Percentiles rank a stretch among this genome's conserved stretches.
Evolutionary conservation across 2,888 invertebrate species (phyloP).

Genomic region (Ischnura elegans): DNA sequence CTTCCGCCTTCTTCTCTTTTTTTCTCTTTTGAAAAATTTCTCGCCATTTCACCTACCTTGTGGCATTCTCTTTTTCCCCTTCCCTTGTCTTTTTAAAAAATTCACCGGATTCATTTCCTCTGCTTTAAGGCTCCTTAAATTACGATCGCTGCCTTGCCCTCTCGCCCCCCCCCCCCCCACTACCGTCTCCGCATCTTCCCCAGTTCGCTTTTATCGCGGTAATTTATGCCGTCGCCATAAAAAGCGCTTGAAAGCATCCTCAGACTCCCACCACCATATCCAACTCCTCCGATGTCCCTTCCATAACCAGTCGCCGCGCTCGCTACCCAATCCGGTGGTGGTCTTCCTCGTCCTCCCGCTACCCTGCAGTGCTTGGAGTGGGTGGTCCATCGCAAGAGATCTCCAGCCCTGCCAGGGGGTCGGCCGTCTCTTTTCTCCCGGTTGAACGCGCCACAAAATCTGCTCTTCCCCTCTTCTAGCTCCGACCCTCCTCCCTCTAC

Average conservation of each 20-base stretch:
- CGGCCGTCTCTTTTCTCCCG: not conserved
- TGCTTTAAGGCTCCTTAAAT: slow-evolving; percentile 34
- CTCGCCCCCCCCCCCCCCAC: not conserved
- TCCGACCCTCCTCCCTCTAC: not conserved
- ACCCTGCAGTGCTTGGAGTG: slow-evolving; percentile 6
- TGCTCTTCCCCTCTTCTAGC: not conserved
- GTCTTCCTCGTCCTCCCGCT: not conserved
- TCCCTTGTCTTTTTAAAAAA: not conserved
- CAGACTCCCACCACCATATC: not conserved
- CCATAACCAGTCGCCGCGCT: not conserved
- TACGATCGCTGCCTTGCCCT: slow-evolving; percentile 22
- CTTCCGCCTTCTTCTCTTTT: not conserved
- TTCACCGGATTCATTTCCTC: slow-evolving; percentile 9
- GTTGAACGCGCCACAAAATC: not conserved
- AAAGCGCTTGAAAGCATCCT: slow-evolving; percentile 26
- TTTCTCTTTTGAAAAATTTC: slow-evolving; percentile 27
- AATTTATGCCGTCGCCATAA: slow-evolving; percentile 26
- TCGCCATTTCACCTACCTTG: not conserved
- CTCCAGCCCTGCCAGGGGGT: slow-evolving; percentile 17
- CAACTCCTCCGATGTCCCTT: not conserved
- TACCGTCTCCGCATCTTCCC: not conserved
- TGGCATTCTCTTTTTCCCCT: not conserved
- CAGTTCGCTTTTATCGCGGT: slow-evolving; percentile 10
- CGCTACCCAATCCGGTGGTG: slow-evolving; percentile 38
- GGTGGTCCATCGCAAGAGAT: slow-evolving; percentile 21